phyloP scores from a whole-genome alignment of 2,888 invertebrate species.

The Erebia epiphron region DNA sequence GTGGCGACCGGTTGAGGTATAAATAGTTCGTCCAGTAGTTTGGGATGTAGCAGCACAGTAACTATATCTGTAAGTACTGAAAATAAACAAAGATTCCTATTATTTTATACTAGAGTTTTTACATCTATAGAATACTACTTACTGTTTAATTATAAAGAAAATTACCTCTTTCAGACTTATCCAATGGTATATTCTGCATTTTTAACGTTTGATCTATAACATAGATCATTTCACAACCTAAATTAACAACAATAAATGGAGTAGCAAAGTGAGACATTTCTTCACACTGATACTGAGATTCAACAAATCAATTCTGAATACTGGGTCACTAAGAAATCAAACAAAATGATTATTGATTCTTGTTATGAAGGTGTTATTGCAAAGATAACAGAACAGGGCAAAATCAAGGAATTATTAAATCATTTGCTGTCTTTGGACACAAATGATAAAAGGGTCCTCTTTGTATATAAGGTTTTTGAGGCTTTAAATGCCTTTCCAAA shows the following conservation, averaged over 20 bases:
- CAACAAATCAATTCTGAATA: slow-evolving; percentile 36
- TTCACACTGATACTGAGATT: neutral
- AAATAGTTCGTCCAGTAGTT: slow-evolving; percentile 87
- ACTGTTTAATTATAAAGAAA: slow-evolving; percentile 25
- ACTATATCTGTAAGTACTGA: slow-evolving; percentile 95
- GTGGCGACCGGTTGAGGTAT: slow-evolving; percentile 77
- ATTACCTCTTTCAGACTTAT: slow-evolving; percentile 89
- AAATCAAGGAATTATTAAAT: slow-evolving; percentile 56
- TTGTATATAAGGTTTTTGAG: slow-evolving; percentile 69
- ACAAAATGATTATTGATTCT: slow-evolving; percentile 67
- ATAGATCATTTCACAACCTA: slow-evolving; percentile 98
- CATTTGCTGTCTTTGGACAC: slow-evolving; percentile 59
- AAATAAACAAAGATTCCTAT: slow-evolving; percentile 42
- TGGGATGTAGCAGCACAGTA: slow-evolving; percentile 91
- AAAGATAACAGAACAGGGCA: slow-evolving; percentile 53
- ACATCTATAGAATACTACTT: neutral
- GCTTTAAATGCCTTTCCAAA: slow-evolving; percentile 67
- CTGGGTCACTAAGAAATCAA: slow-evolving; percentile 23
- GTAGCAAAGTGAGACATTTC: slow-evolving; percentile 85
- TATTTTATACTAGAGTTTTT: slow-evolving; percentile 17
- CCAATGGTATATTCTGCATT: slow-evolving; percentile 89
- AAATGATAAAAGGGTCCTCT: slow-evolving; percentile 76
- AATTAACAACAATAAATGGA: slow-evolving; percentile 93
- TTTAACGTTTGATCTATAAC: slow-evolving; percentile 95
- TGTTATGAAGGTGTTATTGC: slow-evolving; percentile 58